Percentiles rank a stretch among this genome's conserved stretches.
Conservation (phyloP, 2,888 invertebrate species). For the Drosophila kanekoi region DNA sequence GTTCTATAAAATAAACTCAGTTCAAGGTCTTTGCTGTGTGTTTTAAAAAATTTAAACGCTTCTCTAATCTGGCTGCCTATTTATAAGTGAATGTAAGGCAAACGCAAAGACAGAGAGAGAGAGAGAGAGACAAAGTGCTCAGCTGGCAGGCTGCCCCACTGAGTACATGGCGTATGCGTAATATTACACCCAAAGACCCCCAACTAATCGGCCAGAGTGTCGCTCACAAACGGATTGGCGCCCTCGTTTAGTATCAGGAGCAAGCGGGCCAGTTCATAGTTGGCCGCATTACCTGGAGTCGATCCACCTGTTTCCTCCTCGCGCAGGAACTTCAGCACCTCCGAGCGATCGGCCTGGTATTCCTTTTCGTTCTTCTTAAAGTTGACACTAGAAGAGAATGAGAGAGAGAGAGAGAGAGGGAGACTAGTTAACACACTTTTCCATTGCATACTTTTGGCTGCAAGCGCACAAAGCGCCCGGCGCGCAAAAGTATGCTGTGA, state of each 20-base stretch:
- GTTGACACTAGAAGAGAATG: conserved; percentile 90
- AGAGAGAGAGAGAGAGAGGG: background rate
- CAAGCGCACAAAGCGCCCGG: conserved; percentile 14
- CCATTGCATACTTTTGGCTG: conserved; percentile 63
- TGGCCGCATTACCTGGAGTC: conserved; percentile 88
- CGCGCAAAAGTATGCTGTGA: conserved; percentile 63
- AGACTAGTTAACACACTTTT: conserved; percentile 15
- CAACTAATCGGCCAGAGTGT: conserved; percentile 71
- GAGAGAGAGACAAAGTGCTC: conserved; percentile 20
- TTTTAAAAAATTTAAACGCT: conserved; percentile 70
- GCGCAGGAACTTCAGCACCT: conserved; percentile 95
- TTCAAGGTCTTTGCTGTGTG: conserved; percentile 75
- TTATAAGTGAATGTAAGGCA: conserved; percentile 15
- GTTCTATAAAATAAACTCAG: background rate
- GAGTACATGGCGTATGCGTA: conserved; percentile 35
- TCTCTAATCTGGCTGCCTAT: conserved; percentile 29
- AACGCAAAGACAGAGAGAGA: too few species aligned
- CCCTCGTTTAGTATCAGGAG: conserved; percentile 82
- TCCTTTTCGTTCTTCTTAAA: conserved; percentile 98
- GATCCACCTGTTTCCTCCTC: conserved; percentile 92
- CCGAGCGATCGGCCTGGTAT: conserved; percentile 94
- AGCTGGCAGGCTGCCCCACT: conserved; percentile 52
- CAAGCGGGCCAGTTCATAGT: conserved; percentile 81
- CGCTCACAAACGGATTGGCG: conserved; percentile 75
- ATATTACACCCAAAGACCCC: conserved; percentile 19